Base-by-base conservation (phyloP, 2,113 vertebrate genomes). In the Scomber colias region DNA sequence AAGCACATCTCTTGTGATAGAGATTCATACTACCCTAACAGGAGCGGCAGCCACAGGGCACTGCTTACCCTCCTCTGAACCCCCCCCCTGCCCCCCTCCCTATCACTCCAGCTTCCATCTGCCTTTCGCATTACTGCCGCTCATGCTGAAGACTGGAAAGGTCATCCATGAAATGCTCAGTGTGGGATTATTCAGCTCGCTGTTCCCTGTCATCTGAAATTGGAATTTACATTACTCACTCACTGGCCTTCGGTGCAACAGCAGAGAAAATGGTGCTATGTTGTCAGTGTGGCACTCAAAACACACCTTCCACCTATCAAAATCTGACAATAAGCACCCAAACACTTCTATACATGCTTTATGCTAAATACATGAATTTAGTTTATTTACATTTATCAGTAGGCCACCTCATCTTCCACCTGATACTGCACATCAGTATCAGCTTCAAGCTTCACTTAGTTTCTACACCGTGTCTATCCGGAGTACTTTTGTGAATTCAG, bases 111-210 rank as follows among this genome's bases (percentile, higher is more conserved):
- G 15, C 61, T 82, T 68, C 87, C 83, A 86, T 92, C 89, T 92
- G 87, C 81, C 68, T 87, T 85, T 88, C 79, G 83, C 88, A 87
- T 92, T 87, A 87, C 78, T 53, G 78, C 86, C n/a, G 72, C 76
- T 89, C 81, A 76, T 55, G 62, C 78, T 61, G 71, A 71, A 79
- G 68, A 87, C 81, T 71, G 75, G 77, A 95, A 94, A 94, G 92
- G 93, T 94, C 92, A 93, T 83, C 89, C 87, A 67, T 92, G 83
- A 94, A 91, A 93, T 83, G 82, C 87, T 76, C 62, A 11, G 69
- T 83, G 85, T 83, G 69, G 86, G 82, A 92, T 92, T 91, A 91
- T 90, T 88, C 87, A 84, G 80, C 85, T 81, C 70, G 14, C 83
- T 88, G 85, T 88, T 81, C 31, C 79, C 81, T 84, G 77, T 90